Conservation (phyloP, 2,113 vertebrate genomes). For the Gasterosteus nipponicus region DNA sequence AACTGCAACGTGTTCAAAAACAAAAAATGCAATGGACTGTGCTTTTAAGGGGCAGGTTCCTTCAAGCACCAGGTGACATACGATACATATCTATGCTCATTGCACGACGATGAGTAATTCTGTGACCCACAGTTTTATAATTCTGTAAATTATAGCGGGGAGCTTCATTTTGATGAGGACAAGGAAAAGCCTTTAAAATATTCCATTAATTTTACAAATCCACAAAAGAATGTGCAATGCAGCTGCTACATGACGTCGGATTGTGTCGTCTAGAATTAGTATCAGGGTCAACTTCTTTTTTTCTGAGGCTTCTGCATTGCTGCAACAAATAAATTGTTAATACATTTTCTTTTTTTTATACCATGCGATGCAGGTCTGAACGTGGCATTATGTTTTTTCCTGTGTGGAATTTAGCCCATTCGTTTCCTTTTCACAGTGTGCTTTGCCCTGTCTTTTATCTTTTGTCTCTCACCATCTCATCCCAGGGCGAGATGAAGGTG, state of each 20-base stretch:
- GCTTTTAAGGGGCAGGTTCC: not conserved
- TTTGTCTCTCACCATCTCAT: slow-evolving; percentile 27
- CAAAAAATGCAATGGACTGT: not conserved
- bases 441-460: not conserved
- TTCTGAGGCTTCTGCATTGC: not conserved
- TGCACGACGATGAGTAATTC: not conserved
- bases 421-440: not conserved
- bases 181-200: not conserved
- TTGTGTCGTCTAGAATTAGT: not conserved
- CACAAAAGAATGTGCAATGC: not conserved
- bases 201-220: not conserved
- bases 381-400: not conserved
- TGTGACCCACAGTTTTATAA: not conserved
- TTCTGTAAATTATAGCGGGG: not conserved
- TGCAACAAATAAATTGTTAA: not conserved
- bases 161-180: not conserved
- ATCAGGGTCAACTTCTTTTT: not conserved
- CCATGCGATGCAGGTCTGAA: not conserved
- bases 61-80: not conserved
- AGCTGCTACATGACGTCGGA: not conserved
- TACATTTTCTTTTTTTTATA: not conserved
- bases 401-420: not conserved
- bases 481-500: slow-evolving; percentile 83
- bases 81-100: not conserved
- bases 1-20: not conserved